phyloP scores from a whole-genome alignment of 2,888 invertebrate species.

The Temnothorax ravouxi region DNA sequence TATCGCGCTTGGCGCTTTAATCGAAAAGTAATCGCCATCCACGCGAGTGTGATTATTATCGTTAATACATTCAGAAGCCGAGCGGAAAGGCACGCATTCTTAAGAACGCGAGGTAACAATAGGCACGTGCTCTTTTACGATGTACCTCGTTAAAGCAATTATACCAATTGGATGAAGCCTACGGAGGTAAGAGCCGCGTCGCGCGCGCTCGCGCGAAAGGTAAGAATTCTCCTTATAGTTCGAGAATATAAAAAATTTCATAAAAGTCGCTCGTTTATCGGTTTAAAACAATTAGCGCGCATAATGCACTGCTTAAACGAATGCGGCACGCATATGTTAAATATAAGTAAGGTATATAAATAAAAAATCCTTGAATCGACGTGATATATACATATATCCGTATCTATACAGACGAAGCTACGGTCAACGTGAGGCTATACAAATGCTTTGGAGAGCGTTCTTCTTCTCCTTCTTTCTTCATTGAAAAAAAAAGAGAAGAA shows the following conservation, averaged over 20 bases:
- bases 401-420: no score
- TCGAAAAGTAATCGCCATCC: slow-evolving; percentile 1
- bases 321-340: neutral
- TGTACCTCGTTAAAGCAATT: slow-evolving; percentile 52
- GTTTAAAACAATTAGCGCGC: neutral
- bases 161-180: slow-evolving; percentile 47
- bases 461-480: no score
- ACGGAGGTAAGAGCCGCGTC: neutral
- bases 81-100: slow-evolving; percentile 25
- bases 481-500: no score
- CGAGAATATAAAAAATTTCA: slow-evolving; percentile 7
- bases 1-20: neutral
- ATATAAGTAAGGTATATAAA: neutral
- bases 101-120: slow-evolving; percentile 39
- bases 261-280: neutral
- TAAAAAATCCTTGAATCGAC: neutral
- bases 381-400: no score
- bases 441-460: no score
- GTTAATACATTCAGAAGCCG: slow-evolving; percentile 21
- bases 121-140: slow-evolving; percentile 44
- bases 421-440: no score
- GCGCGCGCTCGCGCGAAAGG: no score
- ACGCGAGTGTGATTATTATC: slow-evolving; percentile 10
- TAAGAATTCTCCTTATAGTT: neutral
- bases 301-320: neutral